Conservation (phyloP, 2,797 vertebrate species). For the Gouania willdenowi region DNA sequence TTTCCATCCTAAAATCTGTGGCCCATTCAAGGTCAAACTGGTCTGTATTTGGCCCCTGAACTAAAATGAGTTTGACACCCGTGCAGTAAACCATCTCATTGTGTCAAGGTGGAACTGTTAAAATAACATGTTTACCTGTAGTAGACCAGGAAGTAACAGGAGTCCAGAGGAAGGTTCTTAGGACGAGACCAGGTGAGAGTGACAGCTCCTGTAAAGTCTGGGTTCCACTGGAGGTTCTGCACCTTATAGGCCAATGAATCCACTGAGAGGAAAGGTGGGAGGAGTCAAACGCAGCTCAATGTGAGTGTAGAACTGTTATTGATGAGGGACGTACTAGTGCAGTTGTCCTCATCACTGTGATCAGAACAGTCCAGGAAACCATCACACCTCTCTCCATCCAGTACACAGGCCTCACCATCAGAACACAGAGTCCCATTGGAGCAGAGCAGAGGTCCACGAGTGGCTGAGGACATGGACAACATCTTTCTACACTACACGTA, state of each 20-base stretch:
- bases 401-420: constrained; percentile 86
- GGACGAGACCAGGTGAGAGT: constrained; percentile 90
- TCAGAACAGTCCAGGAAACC: constrained; percentile 94
- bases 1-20: too few species aligned
- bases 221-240: constrained; percentile 92
- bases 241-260: constrained; percentile 88
- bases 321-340: constrained; percentile 80
- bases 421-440: constrained; percentile 80
- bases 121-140: constrained; percentile 88
- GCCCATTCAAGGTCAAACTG: too few species aligned
- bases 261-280: too few species aligned
- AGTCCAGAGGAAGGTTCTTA: constrained; percentile 84
- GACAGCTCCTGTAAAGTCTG: constrained; percentile 84
- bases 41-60: too few species aligned
- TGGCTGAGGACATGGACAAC: constrained; percentile 78
- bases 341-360: constrained; percentile 88
- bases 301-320: too few species aligned
- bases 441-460: constrained; percentile 79
- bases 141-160: constrained; percentile 86
- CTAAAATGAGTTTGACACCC: too few species aligned
- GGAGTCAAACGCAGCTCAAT: too few species aligned
- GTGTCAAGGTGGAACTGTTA: too few species aligned
- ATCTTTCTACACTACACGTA: too few species aligned
- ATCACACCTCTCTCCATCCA: constrained; percentile 82
- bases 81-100: too few species aligned